phyloP scores from a whole-genome alignment of 2,797 vertebrate genomes.

The Pterois miles region DNA sequence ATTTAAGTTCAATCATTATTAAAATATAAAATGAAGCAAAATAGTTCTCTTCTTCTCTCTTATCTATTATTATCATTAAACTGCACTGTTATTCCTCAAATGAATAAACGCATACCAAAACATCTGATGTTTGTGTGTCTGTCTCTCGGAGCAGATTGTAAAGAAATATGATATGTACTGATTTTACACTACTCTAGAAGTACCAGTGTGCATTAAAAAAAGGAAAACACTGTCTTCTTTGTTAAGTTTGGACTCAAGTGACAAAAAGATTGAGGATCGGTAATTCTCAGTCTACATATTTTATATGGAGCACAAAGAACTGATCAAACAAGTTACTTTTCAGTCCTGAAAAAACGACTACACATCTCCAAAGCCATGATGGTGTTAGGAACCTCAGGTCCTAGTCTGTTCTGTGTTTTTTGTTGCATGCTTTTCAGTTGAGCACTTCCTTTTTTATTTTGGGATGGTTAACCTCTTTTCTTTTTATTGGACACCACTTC shows the following conservation, averaged over 20 bases:
- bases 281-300: no score
- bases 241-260: neutral
- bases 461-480: no score
- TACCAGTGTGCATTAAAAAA: neutral
- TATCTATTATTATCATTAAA: neutral
- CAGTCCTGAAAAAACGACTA: neutral
- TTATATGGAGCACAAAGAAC: no score
- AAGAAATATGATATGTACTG: neutral
- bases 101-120: no score
- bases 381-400: no score
- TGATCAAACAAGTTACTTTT: neutral
- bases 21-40: neutral
- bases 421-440: no score
- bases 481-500: no score
- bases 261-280: neutral
- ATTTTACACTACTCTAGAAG: neutral
- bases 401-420: no score
- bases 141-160: neutral
- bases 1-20: neutral
- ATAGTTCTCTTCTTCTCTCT: rapidly evolving
- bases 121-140: neutral
- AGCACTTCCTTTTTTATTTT: no score
- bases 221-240: neutral
- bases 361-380: neutral
- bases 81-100: neutral